Evolutionary conservation across 1,140 invertebrate species (phyloP).

Genomic region (Glossosoma conforme): DNA sequence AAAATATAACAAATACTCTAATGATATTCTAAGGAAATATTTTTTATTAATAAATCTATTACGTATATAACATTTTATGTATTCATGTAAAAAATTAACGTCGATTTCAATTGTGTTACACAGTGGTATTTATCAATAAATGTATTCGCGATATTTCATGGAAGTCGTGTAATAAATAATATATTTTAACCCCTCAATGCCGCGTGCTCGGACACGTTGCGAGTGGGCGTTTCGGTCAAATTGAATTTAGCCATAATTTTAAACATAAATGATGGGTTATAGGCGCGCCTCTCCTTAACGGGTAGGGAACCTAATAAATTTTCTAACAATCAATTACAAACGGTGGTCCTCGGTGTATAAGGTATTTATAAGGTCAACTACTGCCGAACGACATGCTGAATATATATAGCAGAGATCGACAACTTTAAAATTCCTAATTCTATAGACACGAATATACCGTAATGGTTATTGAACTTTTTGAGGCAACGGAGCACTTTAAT

Average conservation of each 20-base stretch:
- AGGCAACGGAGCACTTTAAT: too few species aligned
- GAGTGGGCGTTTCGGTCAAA: slow-evolving; percentile 26
- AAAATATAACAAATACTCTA: too few species aligned
- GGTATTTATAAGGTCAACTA: neutral
- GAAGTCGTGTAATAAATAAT: neutral
- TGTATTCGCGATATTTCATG: neutral
- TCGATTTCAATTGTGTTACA: too few species aligned
- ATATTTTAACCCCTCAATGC: slow-evolving; percentile 1
- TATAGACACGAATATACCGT: neutral
- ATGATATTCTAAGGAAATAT: too few species aligned
- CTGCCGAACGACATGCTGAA: neutral
- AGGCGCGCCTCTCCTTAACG: neutral
- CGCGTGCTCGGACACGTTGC: neutral
- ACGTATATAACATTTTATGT: too few species aligned
- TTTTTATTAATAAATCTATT: too few species aligned
- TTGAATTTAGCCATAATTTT: slow-evolving; percentile 23
- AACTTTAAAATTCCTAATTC: neutral
- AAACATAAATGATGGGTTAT: slow-evolving; percentile 13
- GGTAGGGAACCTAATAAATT: slow-evolving; percentile 16
- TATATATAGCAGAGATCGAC: neutral
- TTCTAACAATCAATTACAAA: slow-evolving; percentile 12
- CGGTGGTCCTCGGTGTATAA: neutral
- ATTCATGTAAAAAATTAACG: too few species aligned
- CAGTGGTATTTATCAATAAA: too few species aligned
- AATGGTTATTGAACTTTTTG: too few species aligned